A percentile compares a stretch with the other conserved stretches of the same genome.
Conservation (phyloP, 1,140 invertebrate species). For the Helicoverpa zea region DNA sequence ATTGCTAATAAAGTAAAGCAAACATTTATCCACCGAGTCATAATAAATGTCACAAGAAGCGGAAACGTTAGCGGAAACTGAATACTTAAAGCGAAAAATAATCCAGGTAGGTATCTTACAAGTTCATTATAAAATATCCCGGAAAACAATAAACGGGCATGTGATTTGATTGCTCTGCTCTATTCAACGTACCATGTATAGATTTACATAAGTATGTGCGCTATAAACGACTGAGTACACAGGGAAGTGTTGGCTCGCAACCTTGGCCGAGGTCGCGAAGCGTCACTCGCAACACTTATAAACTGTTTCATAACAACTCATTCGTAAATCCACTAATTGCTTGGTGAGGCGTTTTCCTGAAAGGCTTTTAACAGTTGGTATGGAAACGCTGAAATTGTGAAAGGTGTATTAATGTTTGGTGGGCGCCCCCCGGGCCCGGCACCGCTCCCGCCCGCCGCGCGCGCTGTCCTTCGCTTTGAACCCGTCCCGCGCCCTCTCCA, state of each 20-base stretch:
- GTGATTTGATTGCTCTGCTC: slow-evolving; percentile 48
- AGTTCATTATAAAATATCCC: slow-evolving; percentile 25
- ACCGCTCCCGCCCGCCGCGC: slow-evolving; percentile 4
- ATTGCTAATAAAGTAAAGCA: background rate
- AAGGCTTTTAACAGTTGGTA: slow-evolving; percentile 54
- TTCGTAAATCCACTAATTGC: slow-evolving; percentile 59
- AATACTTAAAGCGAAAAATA: background rate
- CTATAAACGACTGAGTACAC: slow-evolving; percentile 80
- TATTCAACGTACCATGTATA: slow-evolving; percentile 48
- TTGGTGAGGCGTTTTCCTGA: slow-evolving; percentile 46
- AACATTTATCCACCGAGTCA: background rate
- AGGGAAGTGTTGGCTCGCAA: slow-evolving; percentile 80
- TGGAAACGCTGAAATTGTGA: slow-evolving; percentile 60
- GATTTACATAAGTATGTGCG: slow-evolving; percentile 64
- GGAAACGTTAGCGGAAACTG: background rate
- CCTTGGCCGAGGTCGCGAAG: slow-evolving; percentile 82
- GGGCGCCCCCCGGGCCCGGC: slow-evolving; percentile 11
- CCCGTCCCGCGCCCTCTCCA: slow-evolving; percentile 59
- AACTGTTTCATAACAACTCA: slow-evolving; percentile 76
- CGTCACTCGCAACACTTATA: slow-evolving; percentile 81
- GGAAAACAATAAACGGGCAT: slow-evolving; percentile 51
- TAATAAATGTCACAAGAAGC: background rate
- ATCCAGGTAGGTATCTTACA: slow-evolving; percentile 11
- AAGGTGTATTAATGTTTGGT: slow-evolving; percentile 55
- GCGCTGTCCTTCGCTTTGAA: slow-evolving; percentile 55